Evolutionary conservation across 2,888 invertebrate species (phyloP).

Genomic region (Lysandra bellargus): DNA sequence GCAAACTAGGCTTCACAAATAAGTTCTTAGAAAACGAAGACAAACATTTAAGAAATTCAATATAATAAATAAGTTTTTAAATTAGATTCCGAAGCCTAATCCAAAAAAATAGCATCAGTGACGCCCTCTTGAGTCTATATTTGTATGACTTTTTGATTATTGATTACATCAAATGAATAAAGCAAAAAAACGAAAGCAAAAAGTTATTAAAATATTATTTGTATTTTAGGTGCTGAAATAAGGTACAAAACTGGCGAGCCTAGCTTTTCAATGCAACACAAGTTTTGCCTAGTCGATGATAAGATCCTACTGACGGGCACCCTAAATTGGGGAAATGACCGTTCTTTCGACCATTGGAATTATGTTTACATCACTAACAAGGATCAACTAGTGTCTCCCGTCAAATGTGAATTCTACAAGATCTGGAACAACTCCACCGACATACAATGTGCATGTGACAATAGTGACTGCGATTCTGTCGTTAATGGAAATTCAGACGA

Average conservation of each 20-base stretch:
- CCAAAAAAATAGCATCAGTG: too few species aligned
- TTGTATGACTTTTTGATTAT: too few species aligned
- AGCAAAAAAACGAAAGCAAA: background rate
- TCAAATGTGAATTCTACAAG: conserved; percentile 80
- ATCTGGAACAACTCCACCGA: conserved; percentile 74
- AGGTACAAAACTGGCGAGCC: conserved; percentile 69
- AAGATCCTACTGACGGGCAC: conserved; percentile 84
- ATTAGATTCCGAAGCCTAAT: too few species aligned
- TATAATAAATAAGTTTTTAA: too few species aligned
- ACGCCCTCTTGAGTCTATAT: too few species aligned
- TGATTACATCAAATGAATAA: background rate
- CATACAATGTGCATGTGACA: conserved; percentile 42
- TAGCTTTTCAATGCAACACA: conserved; percentile 86
- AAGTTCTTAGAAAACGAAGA: too few species aligned
- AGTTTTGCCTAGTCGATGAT: conserved; percentile 86
- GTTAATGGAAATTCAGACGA: conserved; percentile 43
- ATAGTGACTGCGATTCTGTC: conserved; percentile 45
- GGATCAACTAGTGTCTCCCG: conserved; percentile 75
- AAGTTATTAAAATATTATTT: background rate
- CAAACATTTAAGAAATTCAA: too few species aligned
- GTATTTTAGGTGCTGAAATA: conserved; percentile 78
- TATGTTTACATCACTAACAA: conserved; percentile 84
- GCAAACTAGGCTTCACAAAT: too few species aligned
- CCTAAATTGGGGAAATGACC: conserved; percentile 88
- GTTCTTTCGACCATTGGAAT: conserved; percentile 85